Percentiles rank a stretch among this genome's conserved stretches.
Conservation (phyloP, 2,888 invertebrate species). For the Leucophenga montana region DNA sequence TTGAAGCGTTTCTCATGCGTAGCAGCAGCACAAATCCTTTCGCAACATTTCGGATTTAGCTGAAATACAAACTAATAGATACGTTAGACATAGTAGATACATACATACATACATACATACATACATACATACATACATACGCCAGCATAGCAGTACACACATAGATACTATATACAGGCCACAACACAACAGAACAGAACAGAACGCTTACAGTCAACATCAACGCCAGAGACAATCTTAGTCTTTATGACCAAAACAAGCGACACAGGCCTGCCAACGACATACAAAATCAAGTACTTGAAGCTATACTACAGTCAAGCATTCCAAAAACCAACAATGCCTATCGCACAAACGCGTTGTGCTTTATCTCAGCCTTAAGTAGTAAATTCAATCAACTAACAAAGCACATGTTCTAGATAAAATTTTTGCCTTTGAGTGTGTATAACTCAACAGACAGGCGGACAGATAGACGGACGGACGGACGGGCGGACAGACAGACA, state of each 20-base stretch:
- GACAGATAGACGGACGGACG: no score
- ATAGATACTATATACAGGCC: no score
- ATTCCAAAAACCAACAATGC: neutral
- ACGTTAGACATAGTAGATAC: neutral
- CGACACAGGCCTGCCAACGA: constrained; percentile 30
- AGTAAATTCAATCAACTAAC: constrained; percentile 65
- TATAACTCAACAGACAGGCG: no score
- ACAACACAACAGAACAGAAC: no score
- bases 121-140: no score
- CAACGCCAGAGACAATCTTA: constrained; percentile 13
- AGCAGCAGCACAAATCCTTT: constrained; percentile 15
- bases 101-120: no score
- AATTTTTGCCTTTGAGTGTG: constrained; percentile 21
- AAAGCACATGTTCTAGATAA: constrained; percentile 30
- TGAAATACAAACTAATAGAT: neutral
- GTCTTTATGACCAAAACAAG: constrained; percentile 15
- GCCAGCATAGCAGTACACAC: no score
- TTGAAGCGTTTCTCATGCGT: constrained; percentile 39
- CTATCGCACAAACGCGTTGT: no score
- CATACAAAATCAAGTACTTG: no score
- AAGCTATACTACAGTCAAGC: neutral
- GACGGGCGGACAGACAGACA: no score
- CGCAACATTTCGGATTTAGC: constrained; percentile 2
- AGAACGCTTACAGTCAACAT: neutral
- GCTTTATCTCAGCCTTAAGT: constrained; percentile 57